A percentile compares a stretch with the other conserved stretches of the same genome.
phyloP scores from a whole-genome alignment of 2,797 vertebrate species.

The Gymnothorax javanicus region DNA sequence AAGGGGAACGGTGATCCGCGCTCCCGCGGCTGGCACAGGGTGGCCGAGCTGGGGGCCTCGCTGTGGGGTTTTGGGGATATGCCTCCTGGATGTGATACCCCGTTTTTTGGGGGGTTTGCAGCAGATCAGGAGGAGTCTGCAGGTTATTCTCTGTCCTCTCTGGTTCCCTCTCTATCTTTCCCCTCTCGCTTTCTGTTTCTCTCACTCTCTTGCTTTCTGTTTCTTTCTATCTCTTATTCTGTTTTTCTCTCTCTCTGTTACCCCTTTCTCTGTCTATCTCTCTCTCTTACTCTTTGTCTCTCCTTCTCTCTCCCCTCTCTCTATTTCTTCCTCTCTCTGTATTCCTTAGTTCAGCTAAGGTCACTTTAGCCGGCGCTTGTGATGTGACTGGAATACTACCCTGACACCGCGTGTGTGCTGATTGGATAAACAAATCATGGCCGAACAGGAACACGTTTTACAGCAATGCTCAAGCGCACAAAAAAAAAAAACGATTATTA shows the following conservation, averaged over 20 bases:
- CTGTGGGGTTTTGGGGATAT: not conserved
- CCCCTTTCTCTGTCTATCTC: not conserved
- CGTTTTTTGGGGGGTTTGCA: not conserved
- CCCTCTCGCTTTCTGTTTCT: slow-evolving; percentile 53
- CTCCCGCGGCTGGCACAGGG: not conserved
- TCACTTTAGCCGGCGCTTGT: not conserved
- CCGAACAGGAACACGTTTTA: not conserved
- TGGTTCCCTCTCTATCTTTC: not conserved
- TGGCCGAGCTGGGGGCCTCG: not conserved
- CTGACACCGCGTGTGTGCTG: not conserved
- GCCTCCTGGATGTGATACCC: not conserved
- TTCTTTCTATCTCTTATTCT: not conserved
- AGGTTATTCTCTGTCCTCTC: not conserved
- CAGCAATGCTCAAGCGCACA: not conserved
- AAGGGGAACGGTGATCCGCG: not conserved
- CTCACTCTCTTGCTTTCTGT: slow-evolving; percentile 16
- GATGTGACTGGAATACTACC: not conserved
- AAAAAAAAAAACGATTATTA: not conserved
- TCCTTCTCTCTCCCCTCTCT: slow-evolving; percentile 31
- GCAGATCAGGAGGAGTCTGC: not conserved
- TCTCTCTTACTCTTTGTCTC: not conserved
- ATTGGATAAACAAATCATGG: not conserved
- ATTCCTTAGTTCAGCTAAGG: not conserved
- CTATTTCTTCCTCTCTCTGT: not conserved
- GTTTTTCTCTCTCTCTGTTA: not conserved